Base-by-base conservation (phyloP, 1,140 invertebrate genomes). In the Andricus grossulariae region DNA sequence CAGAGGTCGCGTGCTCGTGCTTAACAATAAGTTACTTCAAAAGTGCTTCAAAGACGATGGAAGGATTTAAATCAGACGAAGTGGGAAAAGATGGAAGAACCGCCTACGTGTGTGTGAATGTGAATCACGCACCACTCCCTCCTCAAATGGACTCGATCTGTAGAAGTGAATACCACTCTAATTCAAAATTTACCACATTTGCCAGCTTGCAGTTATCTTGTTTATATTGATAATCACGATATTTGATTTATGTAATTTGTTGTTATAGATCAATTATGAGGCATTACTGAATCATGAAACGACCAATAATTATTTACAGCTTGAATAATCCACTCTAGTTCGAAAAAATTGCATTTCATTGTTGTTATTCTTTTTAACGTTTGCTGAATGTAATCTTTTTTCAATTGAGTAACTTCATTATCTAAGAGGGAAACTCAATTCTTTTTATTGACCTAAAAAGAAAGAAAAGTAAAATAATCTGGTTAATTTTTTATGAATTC, bases 91-190 rank as follows among this genome's bases (percentile, higher is more conserved):
- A 66, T 32, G 60, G 60, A 32, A 66, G 60, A 66, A 45, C 13
- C 60, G 60, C 60, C 60, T 66, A 66, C 60, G 25, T 66, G 32
- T 66, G 19, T 60, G 15, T 57, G 10, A 45, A 45, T 45, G 55
- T 66, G 60, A 66, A 66, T 66, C 60, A 66, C 25, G 25, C 25
- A 66, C 60, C 60, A 66, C 60, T 66, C 60, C 60, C 60, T 66
- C 25, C 16, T 66, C 13, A n/a, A 66, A 66, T 39, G 39, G 39
- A 66, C 60, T 25, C 6, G 25, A 45, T 66, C 5, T 39, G 39
- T 32, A 32, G 3, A 32, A 32, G 25, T 32, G 25, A 32, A 32
- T 32, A 39, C 25, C 8, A 66, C 32, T 45, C 25, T 5, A 66
- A 66, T 16, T 16, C 57, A 10, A 60, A 60, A 60, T 60, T 60